Evolutionary conservation across 2,797 vertebrate species (phyloP).

Genomic region (Botia kubotai): DNA sequence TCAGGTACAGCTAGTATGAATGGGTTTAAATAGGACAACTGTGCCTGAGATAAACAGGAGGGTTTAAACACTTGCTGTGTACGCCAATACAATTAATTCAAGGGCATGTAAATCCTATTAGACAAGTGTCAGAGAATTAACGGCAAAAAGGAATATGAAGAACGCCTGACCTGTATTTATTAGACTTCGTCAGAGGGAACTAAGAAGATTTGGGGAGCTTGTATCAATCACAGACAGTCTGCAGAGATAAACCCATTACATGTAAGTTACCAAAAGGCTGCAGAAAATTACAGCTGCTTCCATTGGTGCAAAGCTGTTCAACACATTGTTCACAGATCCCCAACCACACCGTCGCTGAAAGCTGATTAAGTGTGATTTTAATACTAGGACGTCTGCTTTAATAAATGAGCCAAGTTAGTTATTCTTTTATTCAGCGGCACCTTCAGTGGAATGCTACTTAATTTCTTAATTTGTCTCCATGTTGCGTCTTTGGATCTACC

Average conservation of each 20-base stretch:
- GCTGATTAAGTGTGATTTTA: conserved; percentile 70
- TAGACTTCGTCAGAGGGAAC: conserved; percentile 73
- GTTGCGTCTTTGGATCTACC: conserved; percentile 26
- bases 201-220: conserved; percentile 76
- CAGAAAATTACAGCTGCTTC: conserved; percentile 72
- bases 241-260: conserved; percentile 77
- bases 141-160: conserved; percentile 64
- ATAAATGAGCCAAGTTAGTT: conserved; percentile 68
- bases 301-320: conserved; percentile 72
- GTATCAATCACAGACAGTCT: conserved; percentile 74
- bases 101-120: conserved; percentile 78
- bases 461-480: conserved; percentile 36
- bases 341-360: conserved; percentile 64
- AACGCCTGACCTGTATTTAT: conserved; percentile 74
- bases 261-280: conserved; percentile 75
- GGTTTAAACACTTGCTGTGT: conserved; percentile 70
- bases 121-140: conserved; percentile 75
- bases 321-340: conserved; percentile 69
- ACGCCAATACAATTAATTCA: conserved; percentile 77
- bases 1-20: conserved; percentile 20
- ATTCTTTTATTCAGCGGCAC: conserved; percentile 55
- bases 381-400: conserved; percentile 68
- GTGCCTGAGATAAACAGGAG: conserved; percentile 62
- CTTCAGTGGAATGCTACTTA: conserved; percentile 51
- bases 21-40: conserved; percentile 31